Percentiles rank a stretch among this genome's conserved stretches.
phyloP scores from a whole-genome alignment of 2,797 vertebrate genomes.

The Typhlichthys subterraneus region DNA sequence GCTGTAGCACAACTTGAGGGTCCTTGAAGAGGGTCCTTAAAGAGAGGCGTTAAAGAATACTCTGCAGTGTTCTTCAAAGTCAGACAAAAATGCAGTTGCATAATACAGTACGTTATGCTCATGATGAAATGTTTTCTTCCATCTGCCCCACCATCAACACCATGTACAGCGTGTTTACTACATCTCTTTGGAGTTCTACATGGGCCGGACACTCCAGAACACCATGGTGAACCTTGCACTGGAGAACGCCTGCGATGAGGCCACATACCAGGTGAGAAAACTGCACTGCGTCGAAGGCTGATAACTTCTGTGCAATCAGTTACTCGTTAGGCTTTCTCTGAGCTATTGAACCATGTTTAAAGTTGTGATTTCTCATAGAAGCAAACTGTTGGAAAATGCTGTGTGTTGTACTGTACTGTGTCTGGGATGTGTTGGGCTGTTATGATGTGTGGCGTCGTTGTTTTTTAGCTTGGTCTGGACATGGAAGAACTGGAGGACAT shows the following conservation, averaged over 20 bases:
- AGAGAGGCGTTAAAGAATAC: no score
- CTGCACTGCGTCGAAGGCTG: not conserved
- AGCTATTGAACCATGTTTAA: not conserved
- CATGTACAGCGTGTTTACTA: conserved; percentile 92
- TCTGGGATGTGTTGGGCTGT: not conserved
- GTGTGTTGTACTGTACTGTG: not conserved
- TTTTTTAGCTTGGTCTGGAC: conserved; percentile 88
- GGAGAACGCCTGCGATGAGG: conserved; percentile 95
- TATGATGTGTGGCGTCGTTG: not conserved
- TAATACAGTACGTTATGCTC: not conserved
- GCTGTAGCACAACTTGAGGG: no score
- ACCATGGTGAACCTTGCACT: conserved; percentile 98
- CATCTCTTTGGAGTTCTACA: conserved; percentile 98
- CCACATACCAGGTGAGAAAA: conserved; percentile 88
- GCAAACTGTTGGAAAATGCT: no score
- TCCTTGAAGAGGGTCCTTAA: no score
- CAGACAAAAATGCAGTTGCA: no score
- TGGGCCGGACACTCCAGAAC: conserved; percentile 97
- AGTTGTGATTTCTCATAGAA: not conserved
- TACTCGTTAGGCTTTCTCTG: not conserved
- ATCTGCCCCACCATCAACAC: conserved; percentile 14
- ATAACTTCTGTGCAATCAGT: no score
- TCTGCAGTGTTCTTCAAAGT: no score
- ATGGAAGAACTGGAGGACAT: conserved; percentile 97
- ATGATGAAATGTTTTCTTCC: not conserved